Evolutionary conservation across 2,888 invertebrate species (phyloP).

Genomic region (Limenitis camilla): DNA sequence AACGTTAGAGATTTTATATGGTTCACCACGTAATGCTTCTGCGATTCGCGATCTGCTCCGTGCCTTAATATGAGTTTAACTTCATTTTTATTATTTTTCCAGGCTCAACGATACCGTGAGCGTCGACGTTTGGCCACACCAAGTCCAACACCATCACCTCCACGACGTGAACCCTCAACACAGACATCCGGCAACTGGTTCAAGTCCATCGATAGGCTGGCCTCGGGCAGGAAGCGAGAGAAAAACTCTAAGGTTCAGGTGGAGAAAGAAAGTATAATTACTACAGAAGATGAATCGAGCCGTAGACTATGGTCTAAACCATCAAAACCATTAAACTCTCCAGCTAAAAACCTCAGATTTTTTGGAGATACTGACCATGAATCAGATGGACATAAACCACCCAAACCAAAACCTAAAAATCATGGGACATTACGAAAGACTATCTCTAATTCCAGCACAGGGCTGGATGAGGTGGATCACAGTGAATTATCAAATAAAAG

Average conservation of each 20-base stretch:
- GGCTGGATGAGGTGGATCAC: constrained; percentile 59
- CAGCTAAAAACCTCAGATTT: constrained; percentile 84
- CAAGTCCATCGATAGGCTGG: constrained; percentile 79
- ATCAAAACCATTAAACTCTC: constrained; percentile 51
- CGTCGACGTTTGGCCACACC: constrained; percentile 85
- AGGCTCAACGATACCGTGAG: constrained; percentile 79
- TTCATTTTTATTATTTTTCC: constrained; percentile 17
- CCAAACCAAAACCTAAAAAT: constrained; percentile 43
- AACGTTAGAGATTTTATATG: too few relatives aligned
- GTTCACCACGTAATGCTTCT: too few relatives aligned
- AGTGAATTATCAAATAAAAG: constrained; percentile 55
- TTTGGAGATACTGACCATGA: constrained; percentile 89
- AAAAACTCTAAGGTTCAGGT: constrained; percentile 69
- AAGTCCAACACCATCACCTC: constrained; percentile 78
- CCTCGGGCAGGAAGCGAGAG: constrained; percentile 78
- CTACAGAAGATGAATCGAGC: constrained; percentile 74
- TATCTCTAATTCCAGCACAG: constrained; percentile 62
- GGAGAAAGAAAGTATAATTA: constrained; percentile 65
- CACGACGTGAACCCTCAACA: constrained; percentile 72
- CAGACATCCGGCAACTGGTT: constrained; percentile 80
- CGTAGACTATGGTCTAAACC: constrained; percentile 53
- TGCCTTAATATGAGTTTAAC: too few relatives aligned
- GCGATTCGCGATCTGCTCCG: too few relatives aligned
- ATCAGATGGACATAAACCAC: constrained; percentile 75
- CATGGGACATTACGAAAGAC: constrained; percentile 59